Percentiles rank a stretch among this genome's conserved stretches.
phyloP scores from a whole-genome alignment of 1,140 invertebrate genomes.

The Brachionus sp. region DNA sequence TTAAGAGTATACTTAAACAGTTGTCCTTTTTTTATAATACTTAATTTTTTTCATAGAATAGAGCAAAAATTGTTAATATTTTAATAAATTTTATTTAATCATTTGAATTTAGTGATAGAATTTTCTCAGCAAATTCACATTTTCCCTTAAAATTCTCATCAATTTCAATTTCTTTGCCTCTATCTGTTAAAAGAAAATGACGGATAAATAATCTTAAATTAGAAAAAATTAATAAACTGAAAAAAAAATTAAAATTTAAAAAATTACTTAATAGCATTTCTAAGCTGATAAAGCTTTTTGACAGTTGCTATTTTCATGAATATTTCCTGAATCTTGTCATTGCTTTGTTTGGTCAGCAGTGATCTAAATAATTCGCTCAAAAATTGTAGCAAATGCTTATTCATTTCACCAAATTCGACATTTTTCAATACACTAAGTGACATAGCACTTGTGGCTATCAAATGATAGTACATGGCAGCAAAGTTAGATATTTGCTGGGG shows the following conservation, averaged over 20 bases:
- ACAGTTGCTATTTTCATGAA: not conserved
- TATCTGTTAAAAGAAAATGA: slow-evolving; percentile 22
- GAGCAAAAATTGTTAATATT: too few relatives aligned
- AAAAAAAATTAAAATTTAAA: not conserved
- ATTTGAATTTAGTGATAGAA: slow-evolving; percentile 13
- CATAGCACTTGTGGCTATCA: slow-evolving; percentile 74
- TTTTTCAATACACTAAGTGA: slow-evolving; percentile 77
- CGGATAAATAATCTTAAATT: not conserved
- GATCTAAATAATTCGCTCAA: not conserved
- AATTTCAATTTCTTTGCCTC: not conserved
- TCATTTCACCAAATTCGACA: slow-evolving; percentile 39
- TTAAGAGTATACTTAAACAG: too few relatives aligned
- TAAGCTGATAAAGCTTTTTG: slow-evolving; percentile 8
- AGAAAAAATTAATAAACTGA: not conserved
- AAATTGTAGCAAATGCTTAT: slow-evolving; percentile 22
- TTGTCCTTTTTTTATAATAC: too few relatives aligned
- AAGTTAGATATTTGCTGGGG: slow-evolving; percentile 70
- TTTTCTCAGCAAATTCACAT: slow-evolving; percentile 21
- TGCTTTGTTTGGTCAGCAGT: not conserved
- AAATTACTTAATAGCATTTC: slow-evolving; percentile 26
- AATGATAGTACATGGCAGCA: slow-evolving; percentile 72
- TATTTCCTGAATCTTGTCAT: not conserved
- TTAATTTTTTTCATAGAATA: too few relatives aligned
- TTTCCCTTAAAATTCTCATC: slow-evolving; percentile 9
- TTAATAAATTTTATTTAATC: not conserved